Percentiles rank a stretch among this genome's conserved stretches.
Evolutionary conservation across 2,797 vertebrate species (phyloP).

Genomic region (Lepus townsendii): DNA sequence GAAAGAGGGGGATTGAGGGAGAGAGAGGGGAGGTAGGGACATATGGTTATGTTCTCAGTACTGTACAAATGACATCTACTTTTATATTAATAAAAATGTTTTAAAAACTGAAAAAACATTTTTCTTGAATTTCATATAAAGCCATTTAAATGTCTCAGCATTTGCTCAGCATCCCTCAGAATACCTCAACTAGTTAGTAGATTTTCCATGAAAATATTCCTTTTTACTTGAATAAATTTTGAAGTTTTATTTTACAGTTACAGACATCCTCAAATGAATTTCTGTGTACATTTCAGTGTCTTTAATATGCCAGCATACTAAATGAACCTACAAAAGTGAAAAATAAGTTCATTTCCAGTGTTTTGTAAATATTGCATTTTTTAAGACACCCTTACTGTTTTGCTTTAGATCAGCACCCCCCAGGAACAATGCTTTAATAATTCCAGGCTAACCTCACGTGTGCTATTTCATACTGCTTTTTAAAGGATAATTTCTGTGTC

Average conservation of each 20-base stretch:
- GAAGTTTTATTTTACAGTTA: constrained; percentile 1
- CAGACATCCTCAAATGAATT: background rate
- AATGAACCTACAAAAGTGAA: background rate
- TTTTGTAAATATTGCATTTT: background rate
- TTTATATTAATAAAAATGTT: too few species aligned
- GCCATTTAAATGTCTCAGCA: background rate
- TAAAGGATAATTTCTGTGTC: background rate
- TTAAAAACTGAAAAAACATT: background rate
- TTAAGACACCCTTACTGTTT: background rate
- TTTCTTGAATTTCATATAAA: constrained; percentile 16
- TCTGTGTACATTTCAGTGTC: background rate
- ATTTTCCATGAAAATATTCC: background rate
- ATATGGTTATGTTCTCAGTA: too few species aligned
- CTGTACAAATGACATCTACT: too few species aligned
- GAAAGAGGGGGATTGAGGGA: too few species aligned
- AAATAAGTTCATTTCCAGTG: background rate
- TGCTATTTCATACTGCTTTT: background rate
- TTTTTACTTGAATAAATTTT: constrained; percentile 16
- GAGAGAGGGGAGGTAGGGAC: too few species aligned
- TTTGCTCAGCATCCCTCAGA: background rate
- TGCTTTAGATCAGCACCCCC: background rate
- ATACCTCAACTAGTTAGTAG: background rate
- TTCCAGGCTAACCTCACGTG: background rate
- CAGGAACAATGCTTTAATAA: background rate
- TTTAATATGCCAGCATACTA: background rate